Percentiles rank a stretch among this genome's conserved stretches.
Evolutionary conservation across 1,140 invertebrate species (phyloP).

Genomic region (Subanguina moxae): DNA sequence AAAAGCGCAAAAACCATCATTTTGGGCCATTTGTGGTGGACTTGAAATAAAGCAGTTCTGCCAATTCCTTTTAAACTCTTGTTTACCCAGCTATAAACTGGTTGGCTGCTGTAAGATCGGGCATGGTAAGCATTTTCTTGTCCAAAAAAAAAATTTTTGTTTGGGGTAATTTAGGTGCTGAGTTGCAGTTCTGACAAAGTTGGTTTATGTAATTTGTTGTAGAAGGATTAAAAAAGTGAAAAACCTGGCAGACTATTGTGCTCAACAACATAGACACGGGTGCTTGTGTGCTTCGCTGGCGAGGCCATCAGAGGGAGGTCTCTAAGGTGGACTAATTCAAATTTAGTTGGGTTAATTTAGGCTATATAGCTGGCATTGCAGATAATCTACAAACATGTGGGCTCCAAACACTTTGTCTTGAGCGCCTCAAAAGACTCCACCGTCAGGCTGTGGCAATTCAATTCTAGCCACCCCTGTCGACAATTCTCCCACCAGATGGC

Average conservation of each 20-base stretch:
- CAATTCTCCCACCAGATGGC: constrained; percentile 19
- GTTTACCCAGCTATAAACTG: constrained; percentile 41
- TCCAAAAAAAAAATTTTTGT: background rate
- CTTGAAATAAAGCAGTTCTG: no score
- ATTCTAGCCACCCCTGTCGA: background rate
- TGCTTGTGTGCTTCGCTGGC: constrained; percentile 35
- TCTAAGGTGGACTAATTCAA: constrained; percentile 28
- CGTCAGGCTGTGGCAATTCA: constrained; percentile 20
- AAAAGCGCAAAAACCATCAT: no score
- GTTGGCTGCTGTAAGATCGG: constrained; percentile 35
- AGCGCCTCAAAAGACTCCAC: constrained; percentile 40
- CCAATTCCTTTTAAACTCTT: no score
- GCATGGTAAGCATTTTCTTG: constrained; percentile 29
- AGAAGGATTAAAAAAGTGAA: constrained; percentile 4
- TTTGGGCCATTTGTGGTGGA: no score
- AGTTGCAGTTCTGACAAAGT: constrained; percentile 45
- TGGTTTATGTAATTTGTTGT: background rate
- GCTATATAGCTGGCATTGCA: constrained; percentile 5
- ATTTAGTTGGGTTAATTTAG: background rate
- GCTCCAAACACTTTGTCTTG: constrained; percentile 45
- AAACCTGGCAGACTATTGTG: constrained; percentile 29
- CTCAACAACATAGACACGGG: constrained; percentile 45
- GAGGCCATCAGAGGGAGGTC: constrained; percentile 35
- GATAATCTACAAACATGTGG: constrained; percentile 41
- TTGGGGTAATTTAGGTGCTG: background rate